These are phyloP conservation scores for Drosophila pectinifera DNA, from an alignment of 1,140 invertebrate genomes.

Conservation along the genomic window DNA sequence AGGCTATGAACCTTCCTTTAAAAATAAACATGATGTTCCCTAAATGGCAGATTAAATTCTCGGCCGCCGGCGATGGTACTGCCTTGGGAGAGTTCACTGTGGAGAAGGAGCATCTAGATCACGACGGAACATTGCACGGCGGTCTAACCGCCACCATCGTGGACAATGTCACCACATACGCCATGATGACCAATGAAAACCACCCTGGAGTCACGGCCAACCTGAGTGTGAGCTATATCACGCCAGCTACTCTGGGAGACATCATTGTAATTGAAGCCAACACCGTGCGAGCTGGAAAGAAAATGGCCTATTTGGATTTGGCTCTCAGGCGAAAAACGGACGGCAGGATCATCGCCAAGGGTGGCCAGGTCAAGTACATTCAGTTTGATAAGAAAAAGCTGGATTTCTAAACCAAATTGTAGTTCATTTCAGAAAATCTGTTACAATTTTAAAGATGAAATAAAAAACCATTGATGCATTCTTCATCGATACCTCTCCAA, in stretches of 20 bases:
- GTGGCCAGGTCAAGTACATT: conserved; percentile 92
- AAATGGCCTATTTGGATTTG: conserved; percentile 92
- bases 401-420: not conserved
- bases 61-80: conserved; percentile 56
- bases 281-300: conserved; percentile 91
- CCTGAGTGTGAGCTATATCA: conserved; percentile 90
- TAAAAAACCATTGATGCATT: not conserved
- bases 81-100: conserved; percentile 89
- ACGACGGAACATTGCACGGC: conserved; percentile 92
- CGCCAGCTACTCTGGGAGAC: conserved; percentile 91
- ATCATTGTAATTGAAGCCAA: conserved; percentile 91
- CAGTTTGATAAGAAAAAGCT: conserved; percentile 61
- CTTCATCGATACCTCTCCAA: too few relatives aligned
- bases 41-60: conserved; percentile 70
- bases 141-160: conserved; percentile 93
- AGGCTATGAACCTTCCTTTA: not conserved
- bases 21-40: not conserved
- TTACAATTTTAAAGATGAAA: not conserved
- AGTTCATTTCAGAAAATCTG: not conserved
- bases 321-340: conserved; percentile 90
- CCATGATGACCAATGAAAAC: conserved; percentile 88
- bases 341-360: conserved; percentile 90
- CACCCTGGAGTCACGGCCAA: conserved; percentile 90
- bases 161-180: conserved; percentile 93
- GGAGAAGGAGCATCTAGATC: conserved; percentile 91